Conservation (phyloP, 1,140 invertebrate genomes). For the Cotesia typhae region DNA sequence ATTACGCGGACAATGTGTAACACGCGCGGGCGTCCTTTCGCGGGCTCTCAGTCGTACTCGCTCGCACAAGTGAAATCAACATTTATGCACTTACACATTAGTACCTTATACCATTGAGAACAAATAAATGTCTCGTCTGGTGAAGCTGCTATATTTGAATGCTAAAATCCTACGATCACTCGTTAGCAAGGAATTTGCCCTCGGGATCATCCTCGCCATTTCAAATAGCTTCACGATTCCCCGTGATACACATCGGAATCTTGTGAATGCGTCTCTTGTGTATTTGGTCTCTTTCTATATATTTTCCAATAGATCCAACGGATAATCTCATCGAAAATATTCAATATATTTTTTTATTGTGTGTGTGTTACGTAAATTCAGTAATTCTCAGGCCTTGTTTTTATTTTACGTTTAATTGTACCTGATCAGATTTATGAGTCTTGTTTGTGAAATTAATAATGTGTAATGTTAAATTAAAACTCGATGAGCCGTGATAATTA, state of each 20-base stretch:
- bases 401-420: not conserved
- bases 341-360: not conserved
- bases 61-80: not conserved
- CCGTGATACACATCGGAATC: constrained; percentile 19
- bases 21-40: constrained; percentile 6
- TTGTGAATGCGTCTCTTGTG: constrained; percentile 9
- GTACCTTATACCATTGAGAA: not conserved
- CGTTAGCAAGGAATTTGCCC: constrained; percentile 43
- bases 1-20: constrained; percentile 43
- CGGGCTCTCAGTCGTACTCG: not conserved
- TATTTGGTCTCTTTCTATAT: not conserved
- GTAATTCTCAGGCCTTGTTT: constrained; percentile 8
- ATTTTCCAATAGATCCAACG: not conserved
- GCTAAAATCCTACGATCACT: constrained; percentile 41
- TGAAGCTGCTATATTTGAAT: constrained; percentile 40
- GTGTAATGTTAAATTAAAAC: too few species aligned
- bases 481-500: too few species aligned
- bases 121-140: not conserved
- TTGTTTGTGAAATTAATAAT: too few species aligned
- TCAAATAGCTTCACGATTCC: constrained; percentile 29
- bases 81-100: not conserved
- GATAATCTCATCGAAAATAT: not conserved
- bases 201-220: constrained; percentile 37
- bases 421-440: too few species aligned
- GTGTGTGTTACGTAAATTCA: constrained; percentile 10